These are phyloP conservation scores for Pediacus dermestoides DNA, from an alignment of 2,888 invertebrate genomes.

Conservation along the genomic window DNA sequence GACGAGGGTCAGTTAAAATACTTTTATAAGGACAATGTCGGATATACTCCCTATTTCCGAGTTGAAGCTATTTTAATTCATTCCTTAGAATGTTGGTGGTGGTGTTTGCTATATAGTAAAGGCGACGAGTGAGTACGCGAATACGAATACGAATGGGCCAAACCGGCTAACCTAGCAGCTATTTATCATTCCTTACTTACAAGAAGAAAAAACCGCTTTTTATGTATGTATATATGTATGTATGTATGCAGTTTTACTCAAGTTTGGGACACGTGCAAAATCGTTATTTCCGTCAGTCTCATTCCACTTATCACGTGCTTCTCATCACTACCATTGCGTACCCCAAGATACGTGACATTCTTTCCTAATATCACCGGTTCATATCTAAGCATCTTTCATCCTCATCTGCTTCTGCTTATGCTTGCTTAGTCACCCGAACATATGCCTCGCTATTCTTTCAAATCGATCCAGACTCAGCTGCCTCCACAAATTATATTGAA, in stretches of 20 bases:
- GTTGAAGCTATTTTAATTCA: no score
- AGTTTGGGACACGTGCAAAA: conserved; percentile 3
- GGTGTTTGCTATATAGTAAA: no score
- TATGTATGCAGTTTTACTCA: background rate
- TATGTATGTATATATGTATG: background rate
- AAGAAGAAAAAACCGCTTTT: background rate
- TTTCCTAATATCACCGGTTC: conserved; percentile 25
- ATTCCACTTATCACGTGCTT: conserved; percentile 26
- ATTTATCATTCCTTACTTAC: no score
- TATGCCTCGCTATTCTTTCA: no score
- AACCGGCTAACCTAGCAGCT: no score
- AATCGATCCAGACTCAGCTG: conserved; percentile 1
- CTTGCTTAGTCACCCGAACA: background rate
- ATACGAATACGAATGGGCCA: no score
- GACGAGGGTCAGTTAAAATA: conserved; percentile 26
- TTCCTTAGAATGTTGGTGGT: no score
- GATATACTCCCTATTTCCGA: no score
- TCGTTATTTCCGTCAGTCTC: conserved; percentile 19
- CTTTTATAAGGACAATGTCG: no score
- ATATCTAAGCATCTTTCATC: conserved; percentile 26
- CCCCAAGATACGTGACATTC: conserved; percentile 28
- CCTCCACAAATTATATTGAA: no score
- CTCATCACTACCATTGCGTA: conserved; percentile 24
- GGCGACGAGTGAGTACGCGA: no score
- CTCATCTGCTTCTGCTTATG: conserved; percentile 27